phyloP scores from a whole-genome alignment of 2,888 invertebrate genomes.

The Isoperla grammatica region DNA sequence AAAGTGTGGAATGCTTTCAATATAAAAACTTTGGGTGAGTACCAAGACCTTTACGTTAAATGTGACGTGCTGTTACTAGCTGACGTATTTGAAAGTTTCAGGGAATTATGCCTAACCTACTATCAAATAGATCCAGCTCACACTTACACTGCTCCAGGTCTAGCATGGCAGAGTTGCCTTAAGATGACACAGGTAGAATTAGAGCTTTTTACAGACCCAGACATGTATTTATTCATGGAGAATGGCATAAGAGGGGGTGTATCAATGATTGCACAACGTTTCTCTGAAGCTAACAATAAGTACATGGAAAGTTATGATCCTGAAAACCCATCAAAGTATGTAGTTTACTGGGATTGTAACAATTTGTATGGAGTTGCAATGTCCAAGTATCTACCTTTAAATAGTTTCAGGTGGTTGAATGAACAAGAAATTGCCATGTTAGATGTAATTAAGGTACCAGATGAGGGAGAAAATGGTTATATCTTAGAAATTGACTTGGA shows the following conservation, averaged over 20 bases:
- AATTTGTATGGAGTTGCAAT: conserved; percentile 30
- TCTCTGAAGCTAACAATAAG: conserved; percentile 39
- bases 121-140: conserved; percentile 38
- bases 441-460: conserved; percentile 8
- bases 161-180: conserved; percentile 39
- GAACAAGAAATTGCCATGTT: conserved; percentile 23
- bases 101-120: conserved; percentile 32
- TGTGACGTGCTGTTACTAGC: conserved; percentile 36
- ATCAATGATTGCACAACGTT: conserved; percentile 36
- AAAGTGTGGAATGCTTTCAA: conserved; percentile 35
- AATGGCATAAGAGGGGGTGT: conserved; percentile 38
- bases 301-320: conserved; percentile 37
- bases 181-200: conserved; percentile 37
- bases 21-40: conserved; percentile 34
- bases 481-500: conserved; percentile 43
- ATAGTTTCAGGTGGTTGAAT: conserved; percentile 36
- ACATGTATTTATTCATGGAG: conserved; percentile 38
- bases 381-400: conserved; percentile 35
- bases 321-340: conserved; percentile 29
- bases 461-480: conserved; percentile 36
- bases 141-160: conserved; percentile 39
- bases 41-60: conserved; percentile 37
- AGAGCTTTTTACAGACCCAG: conserved; percentile 39
- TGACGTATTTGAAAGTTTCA: conserved; percentile 39
- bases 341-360: conserved; percentile 36